Evolutionary conservation across 2,113 vertebrate genomes (phyloP).

Genomic region (Carassius auratus): DNA sequence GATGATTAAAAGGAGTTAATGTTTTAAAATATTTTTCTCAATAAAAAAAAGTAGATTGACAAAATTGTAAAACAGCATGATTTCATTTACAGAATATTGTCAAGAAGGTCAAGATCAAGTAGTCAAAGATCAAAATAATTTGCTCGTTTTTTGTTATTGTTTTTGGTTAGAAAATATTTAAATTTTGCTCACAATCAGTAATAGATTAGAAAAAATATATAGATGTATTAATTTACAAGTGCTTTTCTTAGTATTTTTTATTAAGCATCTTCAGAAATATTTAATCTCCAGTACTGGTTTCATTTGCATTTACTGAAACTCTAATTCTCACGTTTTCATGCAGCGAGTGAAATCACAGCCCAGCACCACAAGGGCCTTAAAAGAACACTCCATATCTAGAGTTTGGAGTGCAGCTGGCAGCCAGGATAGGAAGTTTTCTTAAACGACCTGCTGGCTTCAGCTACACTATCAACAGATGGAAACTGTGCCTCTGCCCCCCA

Average conservation of each 20-base stretch:
- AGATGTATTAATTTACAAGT: background rate
- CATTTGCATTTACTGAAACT: slow-evolving; percentile 10
- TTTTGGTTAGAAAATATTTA: background rate
- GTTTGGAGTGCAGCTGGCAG: slow-evolving; percentile 49
- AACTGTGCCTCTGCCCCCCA: slow-evolving; percentile 57
- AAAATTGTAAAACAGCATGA: too few species aligned
- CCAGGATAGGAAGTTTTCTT: slow-evolving; percentile 56
- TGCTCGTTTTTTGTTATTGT: background rate
- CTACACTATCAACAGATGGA: slow-evolving; percentile 76
- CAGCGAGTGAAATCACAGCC: slow-evolving; percentile 25
- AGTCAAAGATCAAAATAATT: too few species aligned
- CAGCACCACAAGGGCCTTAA: slow-evolving; percentile 7
- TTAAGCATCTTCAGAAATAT: background rate
- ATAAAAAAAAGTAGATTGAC: too few species aligned
- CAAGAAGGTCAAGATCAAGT: too few species aligned
- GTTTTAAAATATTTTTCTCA: too few species aligned
- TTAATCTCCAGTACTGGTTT: background rate
- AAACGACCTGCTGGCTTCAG: slow-evolving; percentile 64
- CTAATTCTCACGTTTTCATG: slow-evolving; percentile 14
- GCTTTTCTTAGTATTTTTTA: background rate
- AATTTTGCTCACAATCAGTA: background rate
- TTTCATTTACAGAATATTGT: too few species aligned
- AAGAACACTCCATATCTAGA: slow-evolving; percentile 33
- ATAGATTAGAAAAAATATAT: background rate
- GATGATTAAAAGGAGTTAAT: too few species aligned